phyloP scores from a whole-genome alignment of 2,113 vertebrate genomes.

The Meles meles region DNA sequence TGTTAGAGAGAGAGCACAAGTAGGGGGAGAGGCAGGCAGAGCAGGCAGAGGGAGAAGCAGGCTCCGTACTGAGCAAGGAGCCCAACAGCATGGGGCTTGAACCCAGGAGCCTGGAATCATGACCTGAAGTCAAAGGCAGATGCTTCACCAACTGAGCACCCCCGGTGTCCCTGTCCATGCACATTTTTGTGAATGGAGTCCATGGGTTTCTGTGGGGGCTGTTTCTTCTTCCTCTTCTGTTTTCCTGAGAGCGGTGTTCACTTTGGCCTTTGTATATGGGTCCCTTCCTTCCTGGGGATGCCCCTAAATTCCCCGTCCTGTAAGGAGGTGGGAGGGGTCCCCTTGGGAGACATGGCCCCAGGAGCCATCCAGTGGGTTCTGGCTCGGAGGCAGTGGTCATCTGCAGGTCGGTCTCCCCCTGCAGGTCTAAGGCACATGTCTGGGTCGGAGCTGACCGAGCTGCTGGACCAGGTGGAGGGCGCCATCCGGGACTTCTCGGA shows the following conservation, averaged over 20 bases:
- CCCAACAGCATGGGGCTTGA: neutral
- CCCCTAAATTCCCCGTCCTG: neutral
- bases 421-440: slow-evolving; percentile 90
- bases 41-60: too few species aligned
- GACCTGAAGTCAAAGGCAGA: neutral
- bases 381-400: neutral
- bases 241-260: neutral
- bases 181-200: neutral
- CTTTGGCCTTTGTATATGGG: neutral
- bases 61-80: too few species aligned
- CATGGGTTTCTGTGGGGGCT: neutral
- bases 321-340: neutral
- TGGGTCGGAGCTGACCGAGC: slow-evolving; percentile 81
- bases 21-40: too few species aligned
- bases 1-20: too few species aligned
- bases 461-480: slow-evolving; percentile 88
- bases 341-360: neutral
- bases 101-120: neutral
- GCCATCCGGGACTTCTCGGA: slow-evolving; percentile 91
- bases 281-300: neutral
- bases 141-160: neutral
- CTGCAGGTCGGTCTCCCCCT: neutral
- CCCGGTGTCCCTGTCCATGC: neutral
- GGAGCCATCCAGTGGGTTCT: neutral
- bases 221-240: neutral